Evolutionary conservation across 2,113 vertebrate species (phyloP).

Genomic region (Collichthys lucidus): DNA sequence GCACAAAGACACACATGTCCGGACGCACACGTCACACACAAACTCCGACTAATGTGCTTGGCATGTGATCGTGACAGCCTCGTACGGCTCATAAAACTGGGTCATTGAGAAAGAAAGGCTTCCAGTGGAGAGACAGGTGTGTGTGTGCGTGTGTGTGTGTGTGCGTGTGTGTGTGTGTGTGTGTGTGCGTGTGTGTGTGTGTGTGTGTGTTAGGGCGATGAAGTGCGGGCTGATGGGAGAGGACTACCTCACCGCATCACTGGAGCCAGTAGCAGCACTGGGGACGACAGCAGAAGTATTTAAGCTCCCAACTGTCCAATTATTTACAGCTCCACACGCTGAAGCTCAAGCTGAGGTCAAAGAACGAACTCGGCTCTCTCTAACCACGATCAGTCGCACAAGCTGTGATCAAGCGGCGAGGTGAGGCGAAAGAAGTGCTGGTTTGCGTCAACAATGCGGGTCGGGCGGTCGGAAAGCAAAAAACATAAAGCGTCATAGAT

Average conservation of each 20-base stretch:
- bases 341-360: slow-evolving; percentile 34
- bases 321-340: slow-evolving; percentile 53
- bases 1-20: slow-evolving; percentile 43
- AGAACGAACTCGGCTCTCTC: slow-evolving; percentile 15
- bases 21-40: slow-evolving; percentile 6
- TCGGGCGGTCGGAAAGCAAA: no score
- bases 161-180: slow-evolving; percentile 5
- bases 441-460: background rate
- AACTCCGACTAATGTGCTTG: slow-evolving; percentile 41
- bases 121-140: slow-evolving; percentile 25
- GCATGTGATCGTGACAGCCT: slow-evolving; percentile 36
- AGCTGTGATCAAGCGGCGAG: background rate
- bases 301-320: slow-evolving; percentile 57
- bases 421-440: background rate
- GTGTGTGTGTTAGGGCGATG: slow-evolving; percentile 8
- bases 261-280: slow-evolving; percentile 17
- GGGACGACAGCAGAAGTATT: slow-evolving; percentile 33
- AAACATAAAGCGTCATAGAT: background rate
- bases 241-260: slow-evolving; percentile 33
- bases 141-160: slow-evolving; percentile 1
- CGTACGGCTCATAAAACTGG: slow-evolving; percentile 22
- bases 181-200: slow-evolving; percentile 1
- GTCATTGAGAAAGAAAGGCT: slow-evolving; percentile 26
- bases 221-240: background rate
- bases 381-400: background rate